Percentiles rank a stretch among this genome's conserved stretches.
Evolutionary conservation across 1,140 invertebrate species (phyloP).

Genomic region (Papilio polytes): DNA sequence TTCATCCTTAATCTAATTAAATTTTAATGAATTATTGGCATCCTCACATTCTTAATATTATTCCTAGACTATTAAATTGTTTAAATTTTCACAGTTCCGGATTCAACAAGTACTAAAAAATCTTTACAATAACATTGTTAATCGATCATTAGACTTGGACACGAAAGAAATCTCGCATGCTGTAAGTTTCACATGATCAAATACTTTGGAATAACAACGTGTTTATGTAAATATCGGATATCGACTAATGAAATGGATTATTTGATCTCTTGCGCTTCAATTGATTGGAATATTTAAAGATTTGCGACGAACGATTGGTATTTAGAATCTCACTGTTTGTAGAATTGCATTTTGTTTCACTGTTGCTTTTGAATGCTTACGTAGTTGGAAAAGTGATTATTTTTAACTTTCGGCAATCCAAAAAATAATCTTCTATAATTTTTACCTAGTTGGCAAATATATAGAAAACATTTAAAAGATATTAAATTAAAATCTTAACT

Average conservation of each 20-base stretch:
- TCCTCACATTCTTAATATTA: no score
- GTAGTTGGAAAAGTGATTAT: no score
- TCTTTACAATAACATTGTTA: constrained; percentile 7
- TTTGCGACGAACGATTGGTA: background rate
- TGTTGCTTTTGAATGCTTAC: no score
- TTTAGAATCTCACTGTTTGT: background rate
- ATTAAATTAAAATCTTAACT: no score
- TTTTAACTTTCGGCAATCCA: no score
- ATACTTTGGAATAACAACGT: constrained; percentile 9
- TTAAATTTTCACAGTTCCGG: background rate
- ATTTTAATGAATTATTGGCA: no score
- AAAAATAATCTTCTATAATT: no score
- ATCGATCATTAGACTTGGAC: background rate
- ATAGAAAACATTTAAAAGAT: no score
- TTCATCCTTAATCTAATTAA: no score
- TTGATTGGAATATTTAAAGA: background rate
- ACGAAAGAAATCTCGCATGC: constrained; percentile 26
- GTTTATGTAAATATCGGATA: constrained; percentile 28
- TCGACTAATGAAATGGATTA: constrained; percentile 6
- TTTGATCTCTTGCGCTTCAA: background rate
- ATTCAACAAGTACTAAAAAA: background rate
- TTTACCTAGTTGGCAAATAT: no score
- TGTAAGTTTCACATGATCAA: constrained; percentile 15
- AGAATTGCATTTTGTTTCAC: no score
- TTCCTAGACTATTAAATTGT: background rate